These are phyloP conservation scores for Paradoxurus hermaphroditus DNA, from an alignment of 2,113 vertebrate genomes.

Conservation along the genomic window DNA sequence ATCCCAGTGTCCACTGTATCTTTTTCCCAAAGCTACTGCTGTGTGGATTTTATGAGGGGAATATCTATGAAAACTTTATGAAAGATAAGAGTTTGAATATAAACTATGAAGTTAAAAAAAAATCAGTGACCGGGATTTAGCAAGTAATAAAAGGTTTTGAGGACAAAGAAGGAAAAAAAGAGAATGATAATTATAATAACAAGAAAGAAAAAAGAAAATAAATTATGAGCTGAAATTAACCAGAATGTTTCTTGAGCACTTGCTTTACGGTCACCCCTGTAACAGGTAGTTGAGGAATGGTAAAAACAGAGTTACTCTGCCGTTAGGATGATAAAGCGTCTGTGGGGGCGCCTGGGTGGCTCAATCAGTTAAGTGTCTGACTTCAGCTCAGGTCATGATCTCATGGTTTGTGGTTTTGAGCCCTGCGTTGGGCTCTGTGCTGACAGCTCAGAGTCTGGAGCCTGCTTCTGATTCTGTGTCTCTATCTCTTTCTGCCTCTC, in stretches of 20 bases:
- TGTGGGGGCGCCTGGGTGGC: background rate
- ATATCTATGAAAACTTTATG: background rate
- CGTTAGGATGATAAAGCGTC: background rate
- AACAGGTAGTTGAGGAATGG: background rate
- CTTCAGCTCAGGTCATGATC: no score
- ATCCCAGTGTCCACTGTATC: background rate
- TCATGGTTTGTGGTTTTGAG: no score
- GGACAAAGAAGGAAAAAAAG: background rate
- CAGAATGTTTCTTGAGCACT: background rate
- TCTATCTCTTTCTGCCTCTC: no score
- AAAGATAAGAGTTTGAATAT: background rate
- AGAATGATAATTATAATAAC: background rate
- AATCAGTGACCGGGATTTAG: background rate
- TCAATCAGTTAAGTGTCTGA: no score
- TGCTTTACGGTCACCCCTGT: background rate
- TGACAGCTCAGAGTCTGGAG: no score
- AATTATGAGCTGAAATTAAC: background rate
- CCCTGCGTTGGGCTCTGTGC: no score
- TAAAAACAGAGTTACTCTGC: background rate
- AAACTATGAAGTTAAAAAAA: background rate
- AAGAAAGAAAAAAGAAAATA: background rate
- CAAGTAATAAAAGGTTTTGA: background rate
- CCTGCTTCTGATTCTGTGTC: no score
- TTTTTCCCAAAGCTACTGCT: background rate
- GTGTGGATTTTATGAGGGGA: background rate